These are phyloP conservation scores for Pipistrellus nathusii DNA, from an alignment of 2,797 vertebrate species.

Conservation along the genomic window DNA sequence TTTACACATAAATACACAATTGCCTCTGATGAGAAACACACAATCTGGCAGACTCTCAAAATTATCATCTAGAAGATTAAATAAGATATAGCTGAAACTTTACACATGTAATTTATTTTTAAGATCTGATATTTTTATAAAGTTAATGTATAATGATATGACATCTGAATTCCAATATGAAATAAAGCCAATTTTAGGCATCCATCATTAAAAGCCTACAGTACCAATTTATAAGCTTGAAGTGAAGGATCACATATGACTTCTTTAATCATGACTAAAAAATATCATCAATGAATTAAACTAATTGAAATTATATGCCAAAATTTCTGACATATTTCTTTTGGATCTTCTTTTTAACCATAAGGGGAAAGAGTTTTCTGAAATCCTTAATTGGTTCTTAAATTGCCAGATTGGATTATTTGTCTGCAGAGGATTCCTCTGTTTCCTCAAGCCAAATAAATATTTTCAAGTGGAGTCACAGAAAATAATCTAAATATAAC, in stretches of 20 bases:
- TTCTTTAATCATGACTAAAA: constrained; percentile 68
- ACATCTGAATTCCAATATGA: constrained; percentile 1
- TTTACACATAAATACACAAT: constrained; percentile 44
- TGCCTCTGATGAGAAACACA: constrained; percentile 42
- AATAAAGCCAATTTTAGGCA: constrained; percentile 53
- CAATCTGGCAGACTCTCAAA: background rate
- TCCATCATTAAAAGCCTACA: constrained; percentile 17
- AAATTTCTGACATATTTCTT: constrained; percentile 61
- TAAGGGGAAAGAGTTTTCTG: constrained; percentile 77
- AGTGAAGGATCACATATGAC: background rate
- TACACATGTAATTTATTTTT: background rate
- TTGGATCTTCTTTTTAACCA: constrained; percentile 78
- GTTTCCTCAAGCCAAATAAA: constrained; percentile 84
- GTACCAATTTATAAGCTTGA: background rate
- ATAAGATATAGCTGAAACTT: constrained; percentile 55
- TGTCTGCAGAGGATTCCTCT: constrained; percentile 75
- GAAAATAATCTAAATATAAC: constrained; percentile 83
- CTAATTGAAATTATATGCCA: constrained; percentile 70
- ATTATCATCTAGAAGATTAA: constrained; percentile 50
- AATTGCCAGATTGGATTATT: constrained; percentile 84
- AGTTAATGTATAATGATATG: background rate
- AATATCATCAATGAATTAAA: constrained; percentile 60
- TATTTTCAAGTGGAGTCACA: constrained; percentile 84
- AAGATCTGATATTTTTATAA: constrained; percentile 54
- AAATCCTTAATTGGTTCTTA: constrained; percentile 80